Evolutionary conservation across 2,888 invertebrate genomes (phyloP), one percentile per base, ranked within the genome.

Genomic region (Oscheius sp.): DNA sequence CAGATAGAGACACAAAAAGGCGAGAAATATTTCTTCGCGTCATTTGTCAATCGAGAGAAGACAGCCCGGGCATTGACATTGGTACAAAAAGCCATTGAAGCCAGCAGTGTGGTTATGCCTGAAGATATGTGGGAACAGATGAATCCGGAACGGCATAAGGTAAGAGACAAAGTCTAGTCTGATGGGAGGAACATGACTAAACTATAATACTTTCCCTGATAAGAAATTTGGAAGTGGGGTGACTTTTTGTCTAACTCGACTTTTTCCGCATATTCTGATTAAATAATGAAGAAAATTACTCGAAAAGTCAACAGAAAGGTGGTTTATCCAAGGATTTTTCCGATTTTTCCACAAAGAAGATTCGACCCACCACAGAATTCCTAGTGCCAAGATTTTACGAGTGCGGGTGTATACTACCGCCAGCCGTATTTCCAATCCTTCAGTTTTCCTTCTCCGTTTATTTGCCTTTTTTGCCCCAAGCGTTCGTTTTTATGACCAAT

Each of bases 51-150:
- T 16, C 91, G 97, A 56, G 97, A 98, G 90, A 96, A 96, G 90
- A 72, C 66, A 9, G 18, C 55, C 41, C 41, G 64, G 89, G 95
- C 96, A 94, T 92, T 98, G 89, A 95, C 96, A 91, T 92, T 95
- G 84, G 92, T 96, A 83, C 97, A 96, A 96, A 96, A 96, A 91
- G 95, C 95, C 91, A 94, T 94, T 75, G 92, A 96, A 77, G 56
- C 25, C 16, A 66, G 92, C 25, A 59, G 69, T 29, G 63, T 63
- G 0, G 58, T 79, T 63, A 63, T 78, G 7, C 74, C 82, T 1
- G 84, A 83, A 70, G 76, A 81, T 46, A 69, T 81, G 52, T 81
- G 80, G 80, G 84, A 84, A 63, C 69, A 77, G 72, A 75, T 81
- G 55, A 79, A 84, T 69, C 77, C 59, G 7, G 76, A 75, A 18